These are phyloP conservation scores for Lampris incognitus DNA, from an alignment of 2,113 vertebrate genomes.

Conservation along the genomic window DNA sequence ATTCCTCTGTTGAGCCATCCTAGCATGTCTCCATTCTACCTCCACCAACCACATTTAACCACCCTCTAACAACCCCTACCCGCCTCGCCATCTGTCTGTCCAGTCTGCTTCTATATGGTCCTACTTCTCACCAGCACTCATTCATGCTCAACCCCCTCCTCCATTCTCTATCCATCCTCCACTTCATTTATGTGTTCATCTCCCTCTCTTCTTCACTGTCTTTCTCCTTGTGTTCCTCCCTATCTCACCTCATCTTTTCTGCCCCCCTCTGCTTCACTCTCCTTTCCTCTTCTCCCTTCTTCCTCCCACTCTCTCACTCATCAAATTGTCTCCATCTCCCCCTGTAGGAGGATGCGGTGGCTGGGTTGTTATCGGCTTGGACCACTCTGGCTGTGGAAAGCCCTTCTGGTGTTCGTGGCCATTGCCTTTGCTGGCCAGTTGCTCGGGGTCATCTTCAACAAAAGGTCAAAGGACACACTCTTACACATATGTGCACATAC, in stretches of 20 bases:
- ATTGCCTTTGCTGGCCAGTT: constrained; percentile 81
- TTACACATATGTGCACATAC: neutral
- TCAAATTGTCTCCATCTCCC: neutral
- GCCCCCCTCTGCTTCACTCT: neutral
- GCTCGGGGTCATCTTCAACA: constrained; percentile 83
- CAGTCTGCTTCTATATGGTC: neutral
- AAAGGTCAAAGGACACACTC: constrained; percentile 60
- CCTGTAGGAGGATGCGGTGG: constrained; percentile 80
- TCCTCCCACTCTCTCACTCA: neutral
- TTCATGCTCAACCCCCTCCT: neutral
- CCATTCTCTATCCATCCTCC: neutral
- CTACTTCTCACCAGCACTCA: neutral
- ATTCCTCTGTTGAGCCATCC: neutral
- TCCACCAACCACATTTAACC: neutral
- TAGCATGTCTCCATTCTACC: neutral
- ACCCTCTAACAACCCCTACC: neutral
- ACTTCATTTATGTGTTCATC: neutral
- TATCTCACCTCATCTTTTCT: neutral
- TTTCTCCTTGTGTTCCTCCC: neutral
- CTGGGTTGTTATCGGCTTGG: constrained; percentile 76
- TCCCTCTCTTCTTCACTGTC: neutral
- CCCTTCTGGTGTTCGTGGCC: constrained; percentile 78
- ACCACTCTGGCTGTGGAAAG: constrained; percentile 83
- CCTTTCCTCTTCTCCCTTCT: neutral
- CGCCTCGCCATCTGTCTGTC: neutral